These are phyloP conservation scores for Phylloscopus collybita DNA, from an alignment of 2,797 vertebrate species.

Conservation along the genomic window DNA sequence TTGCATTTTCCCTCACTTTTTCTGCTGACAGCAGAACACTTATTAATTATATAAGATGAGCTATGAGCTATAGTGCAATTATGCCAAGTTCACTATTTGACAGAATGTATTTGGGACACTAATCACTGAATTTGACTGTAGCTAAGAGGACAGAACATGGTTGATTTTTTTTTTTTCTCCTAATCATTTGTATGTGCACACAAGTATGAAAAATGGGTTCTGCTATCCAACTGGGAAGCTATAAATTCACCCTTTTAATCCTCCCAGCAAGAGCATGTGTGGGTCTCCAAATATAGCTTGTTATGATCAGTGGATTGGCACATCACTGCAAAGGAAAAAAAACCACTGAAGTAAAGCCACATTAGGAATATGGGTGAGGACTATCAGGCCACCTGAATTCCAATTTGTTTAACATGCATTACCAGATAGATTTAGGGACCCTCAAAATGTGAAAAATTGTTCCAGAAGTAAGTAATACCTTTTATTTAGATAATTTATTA, in stretches of 20 bases:
- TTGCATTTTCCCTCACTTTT: not conserved
- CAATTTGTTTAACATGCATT: constrained; percentile 7
- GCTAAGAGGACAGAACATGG: not conserved
- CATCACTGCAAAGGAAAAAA: not conserved
- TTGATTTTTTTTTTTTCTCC: constrained; percentile 26
- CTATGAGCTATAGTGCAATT: not conserved
- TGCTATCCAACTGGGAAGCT: constrained; percentile 12
- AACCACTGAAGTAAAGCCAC: not conserved
- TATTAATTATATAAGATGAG: not conserved
- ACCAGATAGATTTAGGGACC: not conserved
- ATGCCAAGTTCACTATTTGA: constrained; percentile 1
- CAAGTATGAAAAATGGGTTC: constrained; percentile 24
- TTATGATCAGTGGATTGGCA: constrained; percentile 32
- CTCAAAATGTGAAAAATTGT: constrained; percentile 3
- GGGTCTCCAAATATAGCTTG: constrained; percentile 38
- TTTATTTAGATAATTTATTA: constrained; percentile 50
- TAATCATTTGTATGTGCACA: constrained; percentile 17
- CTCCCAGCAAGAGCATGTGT: not conserved
- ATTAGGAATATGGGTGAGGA: not conserved
- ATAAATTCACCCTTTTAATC: constrained; percentile 33
- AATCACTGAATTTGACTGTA: not conserved
- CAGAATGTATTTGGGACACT: not conserved
- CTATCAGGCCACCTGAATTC: not conserved
- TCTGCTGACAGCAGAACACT: not conserved
- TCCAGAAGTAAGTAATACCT: constrained; percentile 25